Evolutionary conservation across 2,113 vertebrate species (phyloP).

Genomic region (Echinops telfairi): DNA sequence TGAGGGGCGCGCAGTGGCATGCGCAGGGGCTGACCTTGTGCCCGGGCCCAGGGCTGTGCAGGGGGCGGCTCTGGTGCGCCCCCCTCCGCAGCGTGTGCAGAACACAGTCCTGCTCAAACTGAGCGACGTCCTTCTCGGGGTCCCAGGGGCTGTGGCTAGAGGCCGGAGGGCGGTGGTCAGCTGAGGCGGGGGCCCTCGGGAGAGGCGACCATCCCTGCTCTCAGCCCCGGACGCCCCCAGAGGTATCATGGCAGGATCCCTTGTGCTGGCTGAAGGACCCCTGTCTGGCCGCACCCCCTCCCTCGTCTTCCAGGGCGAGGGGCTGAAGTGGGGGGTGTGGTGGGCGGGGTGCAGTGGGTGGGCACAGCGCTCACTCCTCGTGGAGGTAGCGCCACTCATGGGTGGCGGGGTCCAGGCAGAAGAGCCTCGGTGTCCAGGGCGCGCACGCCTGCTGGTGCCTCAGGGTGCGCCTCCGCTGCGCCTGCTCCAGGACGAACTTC

Average conservation of each 20-base stretch:
- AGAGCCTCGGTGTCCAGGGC: constrained; percentile 91
- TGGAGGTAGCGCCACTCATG: constrained; percentile 94
- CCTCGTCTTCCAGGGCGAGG: neutral
- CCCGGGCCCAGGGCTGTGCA: neutral
- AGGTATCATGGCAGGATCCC: too few relatives aligned
- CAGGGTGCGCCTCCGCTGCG: constrained; percentile 90
- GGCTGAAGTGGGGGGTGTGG: neutral
- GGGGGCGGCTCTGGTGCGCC: constrained; percentile 30
- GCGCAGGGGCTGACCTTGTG: constrained; percentile 64
- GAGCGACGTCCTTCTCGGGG: constrained; percentile 89
- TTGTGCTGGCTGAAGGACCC: neutral
- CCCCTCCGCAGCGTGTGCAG: constrained; percentile 92
- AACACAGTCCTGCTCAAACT: constrained; percentile 95
- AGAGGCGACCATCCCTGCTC: neutral
- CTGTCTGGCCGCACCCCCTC: neutral
- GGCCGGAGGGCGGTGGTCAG: neutral
- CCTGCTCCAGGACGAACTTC: constrained; percentile 95
- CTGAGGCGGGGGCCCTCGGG: neutral
- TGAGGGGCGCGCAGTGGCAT: too few relatives aligned
- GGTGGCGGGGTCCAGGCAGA: constrained; percentile 88
- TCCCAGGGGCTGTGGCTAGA: constrained; percentile 94
- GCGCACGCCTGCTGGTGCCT: constrained; percentile 88
- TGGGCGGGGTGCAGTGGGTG: neutral
- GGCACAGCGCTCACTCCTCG: constrained; percentile 87
- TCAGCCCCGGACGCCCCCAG: neutral